phyloP scores from a whole-genome alignment of 2,888 invertebrate genomes.

The Nephrocerus scutellatus region DNA sequence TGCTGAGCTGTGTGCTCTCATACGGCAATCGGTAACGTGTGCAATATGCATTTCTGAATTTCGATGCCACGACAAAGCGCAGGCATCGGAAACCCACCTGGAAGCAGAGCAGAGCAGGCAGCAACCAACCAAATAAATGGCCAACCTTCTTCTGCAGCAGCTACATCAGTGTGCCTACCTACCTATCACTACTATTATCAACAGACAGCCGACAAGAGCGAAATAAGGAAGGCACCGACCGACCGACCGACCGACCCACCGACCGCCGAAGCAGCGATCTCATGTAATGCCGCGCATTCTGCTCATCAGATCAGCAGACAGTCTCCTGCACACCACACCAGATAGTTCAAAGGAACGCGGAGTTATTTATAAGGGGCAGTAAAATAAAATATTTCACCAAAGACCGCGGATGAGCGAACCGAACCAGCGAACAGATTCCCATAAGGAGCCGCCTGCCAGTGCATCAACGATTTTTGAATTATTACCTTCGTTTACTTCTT shows the following conservation, averaged over 20 bases:
- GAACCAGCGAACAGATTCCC: constrained; percentile 41
- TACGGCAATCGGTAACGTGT: too few relatives aligned
- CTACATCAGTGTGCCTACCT: constrained; percentile 23
- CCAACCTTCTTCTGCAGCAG: constrained; percentile 43
- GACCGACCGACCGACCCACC: constrained; percentile 11
- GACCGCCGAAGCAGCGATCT: constrained; percentile 1
- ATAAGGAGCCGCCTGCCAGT: constrained; percentile 36
- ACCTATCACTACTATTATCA: constrained; percentile 23
- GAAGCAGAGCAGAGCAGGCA: constrained; percentile 20
- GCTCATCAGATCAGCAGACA: constrained; percentile 29
- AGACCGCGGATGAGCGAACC: constrained; percentile 23
- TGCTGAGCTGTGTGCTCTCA: too few relatives aligned
- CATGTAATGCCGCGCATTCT: constrained; percentile 9
- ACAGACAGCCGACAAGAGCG: constrained; percentile 26
- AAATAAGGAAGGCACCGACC: constrained; percentile 22
- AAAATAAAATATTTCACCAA: constrained; percentile 27
- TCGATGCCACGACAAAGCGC: too few relatives aligned
- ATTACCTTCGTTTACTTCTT: constrained; percentile 50
- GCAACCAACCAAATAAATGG: constrained; percentile 47
- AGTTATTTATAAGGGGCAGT: constrained; percentile 25
- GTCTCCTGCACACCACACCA: constrained; percentile 38
- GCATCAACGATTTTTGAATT: constrained; percentile 42
- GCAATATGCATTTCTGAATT: too few relatives aligned
- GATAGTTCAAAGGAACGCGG: constrained; percentile 22
- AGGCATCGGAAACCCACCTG: too few relatives aligned